A percentile compares a stretch with the other conserved stretches of the same genome.
Evolutionary conservation across 2,113 vertebrate species (phyloP).

Genomic region (Galemys pyrenaicus): DNA sequence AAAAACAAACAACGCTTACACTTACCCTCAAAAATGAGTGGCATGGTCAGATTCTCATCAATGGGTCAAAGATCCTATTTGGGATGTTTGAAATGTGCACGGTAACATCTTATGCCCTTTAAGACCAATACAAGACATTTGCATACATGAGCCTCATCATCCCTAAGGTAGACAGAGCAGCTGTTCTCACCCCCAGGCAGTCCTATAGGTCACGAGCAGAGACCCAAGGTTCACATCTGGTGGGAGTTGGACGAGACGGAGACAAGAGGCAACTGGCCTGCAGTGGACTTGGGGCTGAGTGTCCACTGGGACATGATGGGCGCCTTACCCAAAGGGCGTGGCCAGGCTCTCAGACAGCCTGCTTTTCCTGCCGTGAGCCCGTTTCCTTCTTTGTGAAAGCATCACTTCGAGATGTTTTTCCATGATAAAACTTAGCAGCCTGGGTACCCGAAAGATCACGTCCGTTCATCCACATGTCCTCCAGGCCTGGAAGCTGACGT

Average conservation of each 20-base stretch:
- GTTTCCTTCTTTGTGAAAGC: background rate
- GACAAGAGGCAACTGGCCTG: no score
- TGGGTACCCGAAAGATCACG: background rate
- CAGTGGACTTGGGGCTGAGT: no score
- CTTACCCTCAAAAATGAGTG: background rate
- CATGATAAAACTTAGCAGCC: background rate
- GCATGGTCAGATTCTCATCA: background rate
- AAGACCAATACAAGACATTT: background rate
- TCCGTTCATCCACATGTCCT: background rate
- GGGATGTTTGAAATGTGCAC: constrained; percentile 22
- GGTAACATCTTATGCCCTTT: background rate
- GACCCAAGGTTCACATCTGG: background rate
- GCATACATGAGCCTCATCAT: background rate
- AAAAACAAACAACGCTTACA: background rate
- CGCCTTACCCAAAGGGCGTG: background rate
- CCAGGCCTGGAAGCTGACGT: no score
- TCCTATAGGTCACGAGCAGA: no score
- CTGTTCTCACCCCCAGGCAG: background rate
- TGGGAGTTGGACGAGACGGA: background rate
- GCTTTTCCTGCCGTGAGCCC: background rate
- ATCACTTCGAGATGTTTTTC: background rate
- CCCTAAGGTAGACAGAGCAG: background rate
- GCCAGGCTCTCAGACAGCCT: background rate
- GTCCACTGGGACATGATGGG: no score
- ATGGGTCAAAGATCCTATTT: background rate